Percentiles rank a stretch among this genome's conserved stretches.
phyloP scores from a whole-genome alignment of 2,888 invertebrate species.

The Cryptus viduatorius region DNA sequence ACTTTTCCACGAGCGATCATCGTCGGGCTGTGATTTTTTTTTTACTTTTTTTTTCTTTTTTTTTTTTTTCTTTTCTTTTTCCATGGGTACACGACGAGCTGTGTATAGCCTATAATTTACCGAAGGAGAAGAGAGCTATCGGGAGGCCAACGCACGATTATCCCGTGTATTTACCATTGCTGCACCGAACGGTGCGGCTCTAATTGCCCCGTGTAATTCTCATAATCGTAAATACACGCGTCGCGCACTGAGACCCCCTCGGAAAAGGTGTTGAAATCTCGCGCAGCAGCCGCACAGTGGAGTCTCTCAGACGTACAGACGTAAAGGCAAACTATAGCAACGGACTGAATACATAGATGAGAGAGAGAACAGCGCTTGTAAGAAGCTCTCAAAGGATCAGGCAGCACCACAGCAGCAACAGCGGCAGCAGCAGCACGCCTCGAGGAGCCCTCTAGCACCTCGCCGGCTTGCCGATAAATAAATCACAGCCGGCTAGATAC shows the following conservation, averaged over 20 bases:
- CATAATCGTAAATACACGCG: conserved; percentile 81
- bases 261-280: conserved; percentile 79
- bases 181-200: conserved; percentile 69
- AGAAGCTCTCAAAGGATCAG: conserved; percentile 53
- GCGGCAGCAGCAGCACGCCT: conserved; percentile 70
- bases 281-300: conserved; percentile 39
- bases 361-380: conserved; percentile 12
- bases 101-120: conserved; percentile 73
- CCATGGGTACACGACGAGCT: conserved; percentile 44
- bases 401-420: conserved; percentile 10
- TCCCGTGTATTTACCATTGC: conserved; percentile 75
- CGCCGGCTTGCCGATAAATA: conserved; percentile 75
- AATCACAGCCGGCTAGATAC: conserved; percentile 79
- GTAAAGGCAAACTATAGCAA: conserved; percentile 35
- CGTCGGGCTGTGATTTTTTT: conserved; percentile 15
- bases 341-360: conserved; percentile 2
- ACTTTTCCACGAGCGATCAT: conserved; percentile 59
- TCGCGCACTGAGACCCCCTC: conserved; percentile 63
- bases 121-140: conserved; percentile 59
- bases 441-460: conserved; percentile 70
- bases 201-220: conserved; percentile 81
- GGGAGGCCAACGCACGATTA: conserved; percentile 75
- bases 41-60: background rate
- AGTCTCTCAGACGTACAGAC: conserved; percentile 17
- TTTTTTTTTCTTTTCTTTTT: background rate